Evolutionary conservation across 2,888 invertebrate genomes (phyloP), one percentile per base, ranked within the genome.

Genomic region (Ornithoptera alexandrae): DNA sequence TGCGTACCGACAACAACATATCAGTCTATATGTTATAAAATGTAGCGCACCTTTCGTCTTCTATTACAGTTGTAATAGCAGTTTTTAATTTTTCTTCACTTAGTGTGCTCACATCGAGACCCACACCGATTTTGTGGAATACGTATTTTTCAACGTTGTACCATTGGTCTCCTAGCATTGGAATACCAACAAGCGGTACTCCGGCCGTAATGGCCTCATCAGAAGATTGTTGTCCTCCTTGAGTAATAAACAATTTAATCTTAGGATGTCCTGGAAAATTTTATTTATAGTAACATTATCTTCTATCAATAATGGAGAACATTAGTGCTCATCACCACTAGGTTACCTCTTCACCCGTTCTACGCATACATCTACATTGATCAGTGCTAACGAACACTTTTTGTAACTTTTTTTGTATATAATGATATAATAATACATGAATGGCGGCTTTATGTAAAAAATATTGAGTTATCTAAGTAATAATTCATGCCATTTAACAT

Each of bases 181-280:
- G 88, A 62, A 89, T 70, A 20, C 82, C 87, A 17, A 90, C 74
- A 17, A 90, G 72, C 2, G 90, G 90, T 0, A 88, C 84, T 62
- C 82, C 83, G 5, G 83, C 83, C 18, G 78, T 79, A 3, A 91
- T 80, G 2, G 90, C 84, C 75, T 92, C 91, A 65, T 90, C 87
- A 2, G 86, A 81, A 0, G 90, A 89, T 70, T 90, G 89, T 1
- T 88, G 73, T 8, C 90, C 90, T 67, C 86, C 88, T 83, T 91
- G 90, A 0, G 87, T 88, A 42, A 92, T 83, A 70, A 92, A 92
- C 1, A 89, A 68, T 69, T 89, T 91, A 3, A 92, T 68, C 24
- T 90, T 92, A 15, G 86, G 84, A 73, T 93, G 92, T 4, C 75
- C 84, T 85, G 69, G 24, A 78, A 75, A 24, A 6, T 39, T 58